Evolutionary conservation across 2,888 invertebrate species (phyloP).

Genomic region (Cephus pulcher): DNA sequence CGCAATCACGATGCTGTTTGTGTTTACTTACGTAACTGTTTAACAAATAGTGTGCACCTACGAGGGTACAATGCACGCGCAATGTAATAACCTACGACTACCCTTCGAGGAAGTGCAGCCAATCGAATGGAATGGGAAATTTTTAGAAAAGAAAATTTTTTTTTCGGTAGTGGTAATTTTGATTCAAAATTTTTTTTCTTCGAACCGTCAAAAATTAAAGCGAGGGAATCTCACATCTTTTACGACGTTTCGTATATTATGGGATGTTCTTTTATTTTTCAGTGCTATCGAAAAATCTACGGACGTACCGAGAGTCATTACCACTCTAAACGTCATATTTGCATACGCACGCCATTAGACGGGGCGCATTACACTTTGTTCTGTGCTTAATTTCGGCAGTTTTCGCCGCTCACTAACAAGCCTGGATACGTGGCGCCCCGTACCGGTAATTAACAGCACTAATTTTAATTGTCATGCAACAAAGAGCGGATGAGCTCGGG

Average conservation of each 20-base stretch:
- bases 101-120: background rate
- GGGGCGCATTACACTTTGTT: conserved; percentile 55
- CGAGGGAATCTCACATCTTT: background rate
- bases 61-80: conserved; percentile 1
- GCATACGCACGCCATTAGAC: conserved; percentile 44
- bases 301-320: conserved; percentile 7
- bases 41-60: conserved; percentile 47
- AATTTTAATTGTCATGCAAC: conserved; percentile 64
- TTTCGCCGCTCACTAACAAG: conserved; percentile 55
- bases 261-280: background rate
- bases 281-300: background rate
- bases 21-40: conserved; percentile 59
- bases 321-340: conserved; percentile 18
- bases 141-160: background rate
- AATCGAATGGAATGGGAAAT: background rate
- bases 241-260: background rate
- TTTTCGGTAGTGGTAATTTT: background rate
- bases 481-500: conserved; percentile 59
- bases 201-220: background rate
- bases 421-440: conserved; percentile 31
- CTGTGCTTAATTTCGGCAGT: conserved; percentile 57
- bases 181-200: background rate
- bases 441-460: conserved; percentile 62
- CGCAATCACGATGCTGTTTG: conserved; percentile 63
- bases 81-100: background rate